Conservation (phyloP, 2,888 invertebrate species). For the Agrotis clavis region DNA sequence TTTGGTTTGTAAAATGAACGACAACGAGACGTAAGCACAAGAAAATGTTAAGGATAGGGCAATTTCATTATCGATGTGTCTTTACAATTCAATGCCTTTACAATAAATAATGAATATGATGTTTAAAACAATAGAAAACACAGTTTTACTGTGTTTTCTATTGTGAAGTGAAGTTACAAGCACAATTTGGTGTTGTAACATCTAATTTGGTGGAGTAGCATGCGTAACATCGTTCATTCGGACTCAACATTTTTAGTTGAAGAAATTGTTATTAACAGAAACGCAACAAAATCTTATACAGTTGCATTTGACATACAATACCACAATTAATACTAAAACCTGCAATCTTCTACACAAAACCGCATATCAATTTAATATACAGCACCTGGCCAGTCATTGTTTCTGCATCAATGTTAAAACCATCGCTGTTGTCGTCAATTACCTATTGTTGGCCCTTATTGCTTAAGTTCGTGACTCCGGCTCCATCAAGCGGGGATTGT, state of each 20-base stretch:
- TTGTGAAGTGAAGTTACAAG: not conserved
- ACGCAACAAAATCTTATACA: not conserved
- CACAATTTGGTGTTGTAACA: not conserved
- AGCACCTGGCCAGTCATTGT: constrained; percentile 40
- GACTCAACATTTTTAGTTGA: not conserved
- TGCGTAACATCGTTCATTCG: not conserved
- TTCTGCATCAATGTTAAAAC: constrained; percentile 52
- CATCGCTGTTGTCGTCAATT: constrained; percentile 53
- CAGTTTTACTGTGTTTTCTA: too few species aligned
- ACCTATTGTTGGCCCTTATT: constrained; percentile 59
- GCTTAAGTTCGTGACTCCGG: constrained; percentile 59
- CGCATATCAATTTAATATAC: constrained; percentile 24
- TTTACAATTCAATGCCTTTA: not conserved
- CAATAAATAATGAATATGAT: too few species aligned
- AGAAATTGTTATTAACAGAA: not conserved
- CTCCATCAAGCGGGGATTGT: constrained; percentile 50
- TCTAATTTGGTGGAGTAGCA: not conserved
- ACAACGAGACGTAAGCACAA: not conserved
- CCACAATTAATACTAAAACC: not conserved
- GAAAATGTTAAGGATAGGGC: not conserved
- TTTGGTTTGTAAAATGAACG: not conserved
- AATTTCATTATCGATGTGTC: too few species aligned
- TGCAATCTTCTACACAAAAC: constrained; percentile 9
- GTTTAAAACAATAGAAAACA: not conserved
- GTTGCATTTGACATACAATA: not conserved